Conservation (phyloP, 2,888 invertebrate genomes). For the Pyrgus malvae region DNA sequence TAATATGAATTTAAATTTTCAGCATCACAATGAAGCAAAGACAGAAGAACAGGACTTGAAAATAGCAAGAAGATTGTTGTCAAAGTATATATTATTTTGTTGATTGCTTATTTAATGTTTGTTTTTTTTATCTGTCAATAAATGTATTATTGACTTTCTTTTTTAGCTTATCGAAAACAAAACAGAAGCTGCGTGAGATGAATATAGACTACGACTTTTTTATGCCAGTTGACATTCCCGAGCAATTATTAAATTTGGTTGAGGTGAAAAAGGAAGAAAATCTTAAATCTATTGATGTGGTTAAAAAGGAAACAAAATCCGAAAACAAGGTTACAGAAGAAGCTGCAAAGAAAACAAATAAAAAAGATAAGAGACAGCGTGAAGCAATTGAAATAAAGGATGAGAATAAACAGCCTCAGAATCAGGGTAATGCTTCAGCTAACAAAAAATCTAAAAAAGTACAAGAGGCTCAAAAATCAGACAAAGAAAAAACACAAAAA, state of each 20-base stretch:
- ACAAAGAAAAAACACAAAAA: too few relatives aligned
- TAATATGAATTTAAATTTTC: slow-evolving; percentile 33
- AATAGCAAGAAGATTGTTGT: slow-evolving; percentile 60
- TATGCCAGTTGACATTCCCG: slow-evolving; percentile 73
- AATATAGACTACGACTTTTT: slow-evolving; percentile 80
- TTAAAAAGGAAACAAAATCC: slow-evolving; percentile 25
- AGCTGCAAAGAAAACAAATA: slow-evolving; percentile 13
- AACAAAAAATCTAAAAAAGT: background rate
- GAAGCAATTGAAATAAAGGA: slow-evolving; percentile 19
- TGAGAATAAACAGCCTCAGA: slow-evolving; percentile 20
- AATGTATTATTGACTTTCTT: slow-evolving; percentile 1
- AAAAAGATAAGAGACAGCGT: slow-evolving; percentile 29
- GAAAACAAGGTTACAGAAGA: slow-evolving; percentile 35
- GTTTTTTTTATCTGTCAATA: background rate
- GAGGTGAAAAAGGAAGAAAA: slow-evolving; percentile 33
- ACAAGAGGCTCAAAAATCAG: background rate
- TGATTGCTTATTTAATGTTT: slow-evolving; percentile 7
- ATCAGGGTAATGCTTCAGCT: too few relatives aligned
- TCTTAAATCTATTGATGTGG: slow-evolving; percentile 21
- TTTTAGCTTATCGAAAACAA: slow-evolving; percentile 68
- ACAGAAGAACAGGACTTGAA: slow-evolving; percentile 58
- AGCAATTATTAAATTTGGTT: slow-evolving; percentile 42
- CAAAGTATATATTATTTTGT: slow-evolving; percentile 52
- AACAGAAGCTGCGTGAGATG: slow-evolving; percentile 66
- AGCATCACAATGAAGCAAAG: slow-evolving; percentile 64